Evolutionary conservation across 1,140 invertebrate genomes (phyloP).

Genomic region (Berghia stephanieae): DNA sequence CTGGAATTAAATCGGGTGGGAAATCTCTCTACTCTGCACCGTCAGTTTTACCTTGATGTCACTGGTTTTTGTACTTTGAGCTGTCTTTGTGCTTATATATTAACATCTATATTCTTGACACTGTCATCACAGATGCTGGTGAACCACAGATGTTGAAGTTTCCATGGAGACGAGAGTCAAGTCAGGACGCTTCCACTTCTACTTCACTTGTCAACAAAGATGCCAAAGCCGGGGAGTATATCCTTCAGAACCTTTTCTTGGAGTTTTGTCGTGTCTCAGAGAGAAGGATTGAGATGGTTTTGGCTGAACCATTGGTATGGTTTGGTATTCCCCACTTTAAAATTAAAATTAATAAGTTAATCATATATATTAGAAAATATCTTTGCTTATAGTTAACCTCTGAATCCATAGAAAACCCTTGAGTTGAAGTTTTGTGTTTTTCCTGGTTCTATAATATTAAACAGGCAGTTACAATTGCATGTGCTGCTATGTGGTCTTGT

Average conservation of each 20-base stretch:
- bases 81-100: not conserved
- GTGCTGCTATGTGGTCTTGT: too few relatives aligned
- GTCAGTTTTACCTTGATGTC: not conserved
- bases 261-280: slow-evolving; percentile 94
- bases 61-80: not conserved
- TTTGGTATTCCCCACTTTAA: not conserved
- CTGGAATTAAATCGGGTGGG: not conserved
- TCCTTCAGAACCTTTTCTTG: slow-evolving; percentile 91
- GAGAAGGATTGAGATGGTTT: slow-evolving; percentile 93
- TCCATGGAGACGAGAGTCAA: slow-evolving; percentile 49
- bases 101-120: not conserved
- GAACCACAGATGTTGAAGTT: slow-evolving; percentile 44
- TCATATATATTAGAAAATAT: not conserved
- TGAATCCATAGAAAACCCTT: not conserved
- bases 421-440: not conserved
- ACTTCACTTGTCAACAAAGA: slow-evolving; percentile 37
- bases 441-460: not conserved
- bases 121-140: slow-evolving; percentile 24
- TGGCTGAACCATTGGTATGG: slow-evolving; percentile 84
- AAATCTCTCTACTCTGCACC: not conserved
- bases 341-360: not conserved
- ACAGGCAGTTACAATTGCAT: not conserved
- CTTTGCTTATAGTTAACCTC: not conserved
- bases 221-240: slow-evolving; percentile 81
- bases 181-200: slow-evolving; percentile 28